phyloP scores from a whole-genome alignment of 2,888 invertebrate species.

The Balanococcus diminutus region DNA sequence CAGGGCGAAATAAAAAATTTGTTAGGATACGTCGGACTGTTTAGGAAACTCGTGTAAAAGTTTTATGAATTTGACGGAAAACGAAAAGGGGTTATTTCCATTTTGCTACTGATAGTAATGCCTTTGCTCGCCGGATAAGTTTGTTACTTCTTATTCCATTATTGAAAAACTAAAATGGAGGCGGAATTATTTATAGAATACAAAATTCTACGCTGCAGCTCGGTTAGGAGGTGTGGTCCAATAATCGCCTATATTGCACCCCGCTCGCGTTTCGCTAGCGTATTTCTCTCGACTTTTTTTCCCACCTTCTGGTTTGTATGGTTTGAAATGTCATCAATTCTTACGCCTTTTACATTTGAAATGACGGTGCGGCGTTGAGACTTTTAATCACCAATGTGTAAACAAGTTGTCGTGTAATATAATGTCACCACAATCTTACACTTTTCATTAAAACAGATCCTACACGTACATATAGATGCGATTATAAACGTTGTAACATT shows the following conservation, averaged over 20 bases:
- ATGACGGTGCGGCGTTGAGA: background rate
- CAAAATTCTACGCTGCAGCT: constrained; percentile 23
- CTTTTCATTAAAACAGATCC: background rate
- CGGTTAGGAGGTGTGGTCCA: background rate
- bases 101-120: constrained; percentile 38
- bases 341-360: background rate
- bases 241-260: background rate
- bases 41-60: constrained; percentile 25
- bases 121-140: constrained; percentile 32
- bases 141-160: constrained; percentile 40
- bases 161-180: constrained; percentile 42
- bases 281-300: background rate
- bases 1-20: constrained; percentile 28
- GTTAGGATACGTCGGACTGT: constrained; percentile 13
- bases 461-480: background rate
- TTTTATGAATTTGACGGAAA: constrained; percentile 38
- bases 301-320: too few species aligned
- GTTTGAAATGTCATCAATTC: background rate
- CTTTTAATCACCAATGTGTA: background rate
- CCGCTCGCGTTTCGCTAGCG: background rate
- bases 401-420: background rate
- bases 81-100: constrained; percentile 36
- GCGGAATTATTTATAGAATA: constrained; percentile 33
- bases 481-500: background rate
- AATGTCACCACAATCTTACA: background rate